Evolutionary conservation across 2,113 vertebrate species (phyloP), one percentile per base, ranked within the genome.

Genomic region (Poecile atricapillus): DNA sequence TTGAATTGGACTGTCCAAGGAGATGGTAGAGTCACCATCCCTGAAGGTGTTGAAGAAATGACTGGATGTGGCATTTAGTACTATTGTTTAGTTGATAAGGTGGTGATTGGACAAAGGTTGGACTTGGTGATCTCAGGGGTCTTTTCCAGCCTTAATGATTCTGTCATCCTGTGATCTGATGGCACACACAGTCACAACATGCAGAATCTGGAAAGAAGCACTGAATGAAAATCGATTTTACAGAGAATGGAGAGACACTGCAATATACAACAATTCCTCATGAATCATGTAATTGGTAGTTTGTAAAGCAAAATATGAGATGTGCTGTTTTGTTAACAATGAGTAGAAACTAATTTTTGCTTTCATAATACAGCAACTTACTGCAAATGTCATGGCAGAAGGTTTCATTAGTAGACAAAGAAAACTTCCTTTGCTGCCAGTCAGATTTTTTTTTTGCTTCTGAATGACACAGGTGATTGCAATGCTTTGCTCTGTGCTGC

Each of bases 241-340:
- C 75, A 17, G 24, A 52, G 64, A 67, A 56, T 44, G 53, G 81
- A 82, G 84, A 86, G 64, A 53, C 47, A 21, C 5, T 77, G 44
- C 46, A 63, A 65, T 53, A 75, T 56, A 24, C 22, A 68, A 13
- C 37, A 52, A 70, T 44, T 83, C 52, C 63, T 49, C 0, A 0
- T 86, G 87, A 94, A 81, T 95, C 67, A 74, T n/a, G 18, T 91
- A 88, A 77, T 33, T 94, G 55, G 10, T 67, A 86, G 64, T 77
- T 94, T 90, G 64, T 74, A 93, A 92, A 93, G 60, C 68, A 94
- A 89, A 90, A 62, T 24, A 59, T 17, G n/a, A 75, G 35, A 22
- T 56, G 39, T 6, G 30, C 15, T 90, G 17, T 93, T 94, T 78
- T 94, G 56, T 85, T 93, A 86, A 70, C 24, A 58, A 64, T 39